Base-by-base conservation (phyloP, 2,888 invertebrate genomes). In the Gordius sp. region DNA sequence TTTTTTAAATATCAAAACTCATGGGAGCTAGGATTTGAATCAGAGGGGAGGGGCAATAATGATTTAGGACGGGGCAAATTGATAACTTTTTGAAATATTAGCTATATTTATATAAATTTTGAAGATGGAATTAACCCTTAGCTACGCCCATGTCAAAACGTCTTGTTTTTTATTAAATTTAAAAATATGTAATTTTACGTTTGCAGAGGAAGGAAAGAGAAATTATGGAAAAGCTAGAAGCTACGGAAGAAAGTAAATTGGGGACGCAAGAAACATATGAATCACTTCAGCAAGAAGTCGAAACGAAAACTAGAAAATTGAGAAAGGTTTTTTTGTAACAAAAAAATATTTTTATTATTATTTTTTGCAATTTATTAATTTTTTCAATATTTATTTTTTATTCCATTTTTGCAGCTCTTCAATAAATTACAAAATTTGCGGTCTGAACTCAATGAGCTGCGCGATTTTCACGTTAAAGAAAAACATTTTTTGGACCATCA, bases 231-330 rank as follows among this genome's bases (percentile, higher is more conserved):
- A 79, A 80, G 66, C 74, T 97, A 57, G 89, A 93, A 65, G 74
- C 82, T 63, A 83, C 91, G 68, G 91, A 97, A 67, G 83, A 91
- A 67, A 82, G 81, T 18, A 82, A 86, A 16, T 74, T 81, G 56
- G 87, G 83, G 65, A 78, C 93, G 58, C 79, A 81, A 59, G 83
- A 81, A 65, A 89, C 86, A 0, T 91, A 83, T 66, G 77, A 82
- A 4, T 82, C 80, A 56, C 72, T 97, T 58, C 86, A 89, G 66
- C 89, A 89, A 68, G 91, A 93, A 71, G 87, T 93, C 1, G 93
- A 97, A 66, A 79, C 84, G 59, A 97, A 93, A 70, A 82, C 87
- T 25, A 82, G 81, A 64, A 85, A 89, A 69, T 70, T 91, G 58
- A 83, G 85, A 66, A 84, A 87, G 65, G 62, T 39, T 25, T 52